Base-by-base conservation (phyloP, 2,888 invertebrate species). In the Limnephilus auricula region DNA sequence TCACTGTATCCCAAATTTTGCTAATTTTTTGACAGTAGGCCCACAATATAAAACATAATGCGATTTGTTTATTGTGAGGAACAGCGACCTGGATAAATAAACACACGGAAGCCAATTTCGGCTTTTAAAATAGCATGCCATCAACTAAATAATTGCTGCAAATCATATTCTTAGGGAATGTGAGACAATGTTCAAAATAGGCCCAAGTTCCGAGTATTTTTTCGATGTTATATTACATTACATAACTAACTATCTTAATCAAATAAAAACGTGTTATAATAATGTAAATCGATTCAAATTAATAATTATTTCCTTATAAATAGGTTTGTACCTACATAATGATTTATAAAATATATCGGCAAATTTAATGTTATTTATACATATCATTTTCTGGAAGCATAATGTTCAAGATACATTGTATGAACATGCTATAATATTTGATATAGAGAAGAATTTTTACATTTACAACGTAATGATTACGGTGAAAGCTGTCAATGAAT, bases 391-490 rank as follows among this genome's bases (percentile, higher is more conserved):
- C 65, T 65, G 65, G 65, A 65, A 65, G 65, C 65, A n/a, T n/a
- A 65, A 65, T 65, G 65, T 65, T 65, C 65, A 65, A n/a, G 65
- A 65, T 65, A 65, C 65, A 65, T 65, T 65, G 65, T 65, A 65
- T 65, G 50, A 25, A 65, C 50, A 65, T 65, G 50, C 25, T 65
- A 65, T 65, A 65, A 65, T 65, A 65, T 65, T 65, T n/a, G 9
- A 65, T 25, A n/a, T 0, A 65, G 2, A 9, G 65, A 65, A 65
- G 65, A 65, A 65, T 65, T 65, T 65, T 65, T 65, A 65, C 25
- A 65, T 65, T 65, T n/a, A 1, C 40, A 40, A 40, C 12, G 12
- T 1, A 40, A 13, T 40, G 9, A 5, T 9, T 45, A 2, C 10
- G 45, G 15, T 15, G 13, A 15, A 15, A 45, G 45, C 15, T 15